These are phyloP conservation scores for Xiphorhynchus elegans DNA, from an alignment of 2,113 vertebrate species.

Conservation along the genomic window DNA sequence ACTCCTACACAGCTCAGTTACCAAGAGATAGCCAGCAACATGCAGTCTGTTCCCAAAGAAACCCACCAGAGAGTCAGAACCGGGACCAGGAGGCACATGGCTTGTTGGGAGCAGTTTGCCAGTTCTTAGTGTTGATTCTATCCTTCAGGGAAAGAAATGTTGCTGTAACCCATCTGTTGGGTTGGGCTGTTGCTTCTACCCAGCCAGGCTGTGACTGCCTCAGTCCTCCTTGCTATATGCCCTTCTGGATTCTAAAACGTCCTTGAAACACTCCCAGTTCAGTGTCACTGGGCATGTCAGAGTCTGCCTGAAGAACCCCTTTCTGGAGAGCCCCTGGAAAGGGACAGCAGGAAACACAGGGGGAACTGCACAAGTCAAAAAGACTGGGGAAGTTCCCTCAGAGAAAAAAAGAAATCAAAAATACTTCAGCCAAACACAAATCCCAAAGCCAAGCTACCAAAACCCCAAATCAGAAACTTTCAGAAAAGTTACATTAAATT, in stretches of 20 bases:
- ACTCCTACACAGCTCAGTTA: not conserved
- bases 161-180: not conserved
- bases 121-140: not conserved
- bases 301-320: not conserved
- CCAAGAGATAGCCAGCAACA: not conserved
- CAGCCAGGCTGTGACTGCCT: not conserved
- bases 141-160: not conserved
- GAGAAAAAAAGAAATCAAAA: not conserved
- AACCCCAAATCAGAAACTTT: not conserved
- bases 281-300: not conserved
- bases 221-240: not conserved
- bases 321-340: not conserved
- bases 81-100: not conserved
- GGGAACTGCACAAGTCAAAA: not conserved
- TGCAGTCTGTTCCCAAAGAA: not conserved
- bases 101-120: not conserved
- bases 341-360: not conserved
- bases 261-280: not conserved
- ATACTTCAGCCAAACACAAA: not conserved
- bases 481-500: not conserved
- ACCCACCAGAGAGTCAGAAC: not conserved
- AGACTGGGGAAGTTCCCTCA: not conserved
- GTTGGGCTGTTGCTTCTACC: not conserved
- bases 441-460: not conserved
- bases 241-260: not conserved